Conservation (phyloP, 2,113 vertebrate species). For the Melanerpes formicivorus region DNA sequence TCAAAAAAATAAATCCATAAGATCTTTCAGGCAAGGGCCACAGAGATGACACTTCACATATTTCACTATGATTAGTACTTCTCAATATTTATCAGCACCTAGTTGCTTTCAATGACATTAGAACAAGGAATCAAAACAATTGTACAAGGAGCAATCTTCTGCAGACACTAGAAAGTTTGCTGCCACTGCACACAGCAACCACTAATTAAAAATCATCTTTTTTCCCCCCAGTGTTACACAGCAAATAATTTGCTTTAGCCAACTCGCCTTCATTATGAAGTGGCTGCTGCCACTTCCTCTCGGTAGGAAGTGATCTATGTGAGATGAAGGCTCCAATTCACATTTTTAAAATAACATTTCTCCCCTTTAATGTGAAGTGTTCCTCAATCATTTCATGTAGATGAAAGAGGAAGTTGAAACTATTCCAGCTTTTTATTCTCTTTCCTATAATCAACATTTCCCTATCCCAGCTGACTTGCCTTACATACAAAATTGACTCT, state of each 20-base stretch:
- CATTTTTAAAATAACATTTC: constrained; percentile 43
- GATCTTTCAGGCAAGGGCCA: background rate
- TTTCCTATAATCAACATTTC: constrained; percentile 51
- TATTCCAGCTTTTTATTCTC: constrained; percentile 18
- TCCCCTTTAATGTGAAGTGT: constrained; percentile 24
- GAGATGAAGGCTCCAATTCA: constrained; percentile 14
- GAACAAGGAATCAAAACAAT: background rate
- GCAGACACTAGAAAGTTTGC: background rate
- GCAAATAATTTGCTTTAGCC: background rate
- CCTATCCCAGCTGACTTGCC: background rate
- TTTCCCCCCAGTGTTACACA: background rate
- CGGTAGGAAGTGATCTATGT: constrained; percentile 8
- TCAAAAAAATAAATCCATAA: background rate
- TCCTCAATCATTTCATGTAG: constrained; percentile 12
- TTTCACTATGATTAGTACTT: background rate
- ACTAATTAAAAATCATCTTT: background rate
- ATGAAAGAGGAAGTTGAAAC: constrained; percentile 19
- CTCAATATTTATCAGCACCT: background rate
- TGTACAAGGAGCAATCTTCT: background rate
- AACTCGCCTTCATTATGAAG: constrained; percentile 30
- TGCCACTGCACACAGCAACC: background rate
- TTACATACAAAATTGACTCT: background rate
- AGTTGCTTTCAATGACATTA: background rate
- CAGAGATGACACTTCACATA: background rate
- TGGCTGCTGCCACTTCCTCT: constrained; percentile 18